These are phyloP conservation scores for Fistularia tabacaria DNA, from an alignment of 2,797 vertebrate genomes.

Conservation along the genomic window DNA sequence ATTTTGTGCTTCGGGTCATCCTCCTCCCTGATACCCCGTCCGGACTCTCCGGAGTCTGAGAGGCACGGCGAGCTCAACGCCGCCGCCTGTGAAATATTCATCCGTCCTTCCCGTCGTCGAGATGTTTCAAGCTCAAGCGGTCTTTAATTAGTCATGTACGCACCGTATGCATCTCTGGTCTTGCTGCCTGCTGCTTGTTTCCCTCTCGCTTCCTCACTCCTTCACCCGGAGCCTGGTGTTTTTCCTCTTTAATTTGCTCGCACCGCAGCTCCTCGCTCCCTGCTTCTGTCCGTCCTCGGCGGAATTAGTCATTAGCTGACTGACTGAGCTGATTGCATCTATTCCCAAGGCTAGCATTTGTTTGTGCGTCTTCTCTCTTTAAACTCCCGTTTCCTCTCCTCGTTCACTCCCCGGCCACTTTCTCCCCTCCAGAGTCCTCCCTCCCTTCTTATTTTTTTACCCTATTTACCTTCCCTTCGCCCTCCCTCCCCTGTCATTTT, in stretches of 20 bases:
- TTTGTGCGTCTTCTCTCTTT: slow-evolving; percentile 52
- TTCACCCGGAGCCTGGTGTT: slow-evolving; percentile 30
- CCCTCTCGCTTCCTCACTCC: slow-evolving; percentile 26
- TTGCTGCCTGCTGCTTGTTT: slow-evolving; percentile 9
- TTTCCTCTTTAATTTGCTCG: slow-evolving; percentile 44
- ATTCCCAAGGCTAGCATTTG: slow-evolving; percentile 66
- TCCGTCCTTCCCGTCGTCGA: slow-evolving; percentile 52
- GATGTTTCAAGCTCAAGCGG: slow-evolving; percentile 53
- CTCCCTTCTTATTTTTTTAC: slow-evolving; percentile 21
- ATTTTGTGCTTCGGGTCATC: slow-evolving; percentile 15
- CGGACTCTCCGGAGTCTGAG: slow-evolving; percentile 6
- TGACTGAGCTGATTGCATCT: slow-evolving; percentile 71
- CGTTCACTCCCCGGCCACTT: slow-evolving; percentile 23
- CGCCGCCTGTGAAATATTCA: slow-evolving; percentile 69
- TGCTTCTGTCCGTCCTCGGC: slow-evolving; percentile 45
- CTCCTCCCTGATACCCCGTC: not conserved
- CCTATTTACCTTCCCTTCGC: not conserved
- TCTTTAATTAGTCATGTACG: slow-evolving; percentile 63
- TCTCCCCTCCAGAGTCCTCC: slow-evolving; percentile 16
- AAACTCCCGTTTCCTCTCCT: slow-evolving; percentile 16
- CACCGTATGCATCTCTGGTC: slow-evolving; percentile 22
- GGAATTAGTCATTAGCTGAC: slow-evolving; percentile 70
- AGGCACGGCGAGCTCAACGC: slow-evolving; percentile 39
- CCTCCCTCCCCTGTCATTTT: not conserved
- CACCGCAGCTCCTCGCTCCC: slow-evolving; percentile 40